Evolutionary conservation across 2,888 invertebrate species (phyloP), one percentile per base, ranked within the genome.

Genomic region (Slavum lentiscoides): DNA sequence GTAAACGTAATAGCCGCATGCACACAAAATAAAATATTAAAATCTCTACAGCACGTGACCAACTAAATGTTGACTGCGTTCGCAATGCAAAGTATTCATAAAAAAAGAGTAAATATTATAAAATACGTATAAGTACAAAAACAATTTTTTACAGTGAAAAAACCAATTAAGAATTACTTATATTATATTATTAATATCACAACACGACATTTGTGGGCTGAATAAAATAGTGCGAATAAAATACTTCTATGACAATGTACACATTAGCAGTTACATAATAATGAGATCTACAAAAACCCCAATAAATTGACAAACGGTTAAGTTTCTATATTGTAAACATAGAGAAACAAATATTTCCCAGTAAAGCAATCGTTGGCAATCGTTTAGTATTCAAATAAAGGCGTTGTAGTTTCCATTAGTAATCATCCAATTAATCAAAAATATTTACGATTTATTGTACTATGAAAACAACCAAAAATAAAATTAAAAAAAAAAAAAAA

Each of bases 161-260:
- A 39, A 39, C 39, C 39, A 39, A 30, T 64, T 64, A 37, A 4
- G 9, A 17, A 4, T 37, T 19, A 64, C n/a, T n/a, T n/a, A n/a
- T n/a, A n/a, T n/a, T n/a, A n/a, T n/a, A n/a, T n/a, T 9, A 43
- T 21, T 11, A 15, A 67, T 21, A 49, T n/a, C 1, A 23, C 43
- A 23, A 23, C 13, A 61, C 6, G 43, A 55, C 15, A 66, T 64
- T 74, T 53, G 64, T 53, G 37, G 37, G n/a, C 5, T 5, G 21
- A 66, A 55, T 64, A 55, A 74, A 64, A 39, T 39, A 66, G 30
- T n/a, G 37, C 43, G 53, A 17, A 74, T 53, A 21, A 64, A 53
- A 5, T 53, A 53, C n/a, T 64, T 64, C n/a, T n/a, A n/a, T n/a
- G n/a, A n/a, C n/a, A 58, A 30, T 37, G 4, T 37, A 70, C 6